These are phyloP conservation scores for Ailurus styani DNA, from an alignment of 2,113 vertebrate species.

Conservation along the genomic window DNA sequence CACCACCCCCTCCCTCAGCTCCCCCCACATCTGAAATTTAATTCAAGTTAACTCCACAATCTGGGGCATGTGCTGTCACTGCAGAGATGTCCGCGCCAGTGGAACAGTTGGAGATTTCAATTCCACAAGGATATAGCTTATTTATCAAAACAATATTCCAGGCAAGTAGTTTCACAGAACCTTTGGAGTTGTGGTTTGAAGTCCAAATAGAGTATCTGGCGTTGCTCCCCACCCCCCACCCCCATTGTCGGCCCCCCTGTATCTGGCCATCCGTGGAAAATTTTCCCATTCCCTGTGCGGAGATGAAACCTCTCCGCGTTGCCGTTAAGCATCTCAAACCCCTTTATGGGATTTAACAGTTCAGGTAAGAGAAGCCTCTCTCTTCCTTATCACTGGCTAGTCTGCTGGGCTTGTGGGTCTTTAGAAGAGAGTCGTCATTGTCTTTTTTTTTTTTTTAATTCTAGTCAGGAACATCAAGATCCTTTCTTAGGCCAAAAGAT, in stretches of 20 bases:
- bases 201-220: neutral
- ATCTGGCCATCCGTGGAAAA: neutral
- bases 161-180: constrained; percentile 48
- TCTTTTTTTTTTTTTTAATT: neutral
- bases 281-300: neutral
- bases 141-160: constrained; percentile 78
- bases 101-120: constrained; percentile 80
- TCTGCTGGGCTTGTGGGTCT: neutral
- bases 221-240: neutral
- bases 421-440: neutral
- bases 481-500: neutral
- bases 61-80: constrained; percentile 73
- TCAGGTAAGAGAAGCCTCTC: neutral
- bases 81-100: constrained; percentile 76
- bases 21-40: constrained; percentile 75
- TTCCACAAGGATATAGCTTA: constrained; percentile 76
- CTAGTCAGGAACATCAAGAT: neutral
- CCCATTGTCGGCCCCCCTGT: neutral
- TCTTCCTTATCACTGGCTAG: neutral
- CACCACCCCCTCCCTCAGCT: constrained; percentile 69
- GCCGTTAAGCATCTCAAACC: neutral
- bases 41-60: constrained; percentile 76
- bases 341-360: constrained; percentile 11
- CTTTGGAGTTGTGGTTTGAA: neutral
- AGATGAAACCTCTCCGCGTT: neutral